Conservation (phyloP, 2,797 vertebrate genomes). For the Hozukius guyotensis region DNA sequence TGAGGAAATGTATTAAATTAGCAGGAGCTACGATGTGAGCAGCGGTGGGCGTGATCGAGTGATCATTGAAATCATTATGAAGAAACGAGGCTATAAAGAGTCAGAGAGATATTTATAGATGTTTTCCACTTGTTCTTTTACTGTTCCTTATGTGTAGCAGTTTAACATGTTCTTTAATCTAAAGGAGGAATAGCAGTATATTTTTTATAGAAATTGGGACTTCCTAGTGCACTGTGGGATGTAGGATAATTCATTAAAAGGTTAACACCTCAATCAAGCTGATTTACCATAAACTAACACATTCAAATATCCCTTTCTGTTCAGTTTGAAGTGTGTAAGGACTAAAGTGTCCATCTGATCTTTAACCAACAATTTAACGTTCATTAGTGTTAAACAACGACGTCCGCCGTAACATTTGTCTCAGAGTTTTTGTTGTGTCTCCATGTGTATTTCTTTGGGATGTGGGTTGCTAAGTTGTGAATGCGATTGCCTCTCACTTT, state of each 20-base stretch:
- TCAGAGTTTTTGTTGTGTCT: neutral
- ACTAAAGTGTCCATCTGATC: neutral
- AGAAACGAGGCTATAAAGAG: slow-evolving; percentile 28
- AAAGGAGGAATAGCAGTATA: neutral
- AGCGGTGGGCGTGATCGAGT: slow-evolving; percentile 38
- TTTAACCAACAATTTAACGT: neutral
- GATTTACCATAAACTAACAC: neutral
- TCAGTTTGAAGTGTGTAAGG: neutral
- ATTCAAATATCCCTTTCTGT: neutral
- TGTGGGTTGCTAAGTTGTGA: slow-evolving; percentile 50
- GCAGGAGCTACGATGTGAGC: slow-evolving; percentile 47
- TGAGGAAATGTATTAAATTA: slow-evolving; percentile 63
- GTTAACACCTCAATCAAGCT: neutral
- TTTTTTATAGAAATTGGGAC: neutral
- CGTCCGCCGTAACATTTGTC: neutral
- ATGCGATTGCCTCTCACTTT: slow-evolving; percentile 60
- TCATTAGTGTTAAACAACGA: slow-evolving; percentile 3
- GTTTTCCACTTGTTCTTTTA: slow-evolving; percentile 8
- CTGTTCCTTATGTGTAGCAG: neutral
- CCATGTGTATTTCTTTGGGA: slow-evolving; percentile 29
- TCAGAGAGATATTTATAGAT: slow-evolving; percentile 16
- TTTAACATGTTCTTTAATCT: slow-evolving; percentile 17
- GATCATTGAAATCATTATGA: slow-evolving; percentile 39
- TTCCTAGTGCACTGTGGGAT: neutral
- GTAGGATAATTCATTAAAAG: neutral